Percentiles rank a stretch among this genome's conserved stretches.
phyloP scores from a whole-genome alignment of 1,140 invertebrate genomes.

The Leptestheria dahalacensis region DNA sequence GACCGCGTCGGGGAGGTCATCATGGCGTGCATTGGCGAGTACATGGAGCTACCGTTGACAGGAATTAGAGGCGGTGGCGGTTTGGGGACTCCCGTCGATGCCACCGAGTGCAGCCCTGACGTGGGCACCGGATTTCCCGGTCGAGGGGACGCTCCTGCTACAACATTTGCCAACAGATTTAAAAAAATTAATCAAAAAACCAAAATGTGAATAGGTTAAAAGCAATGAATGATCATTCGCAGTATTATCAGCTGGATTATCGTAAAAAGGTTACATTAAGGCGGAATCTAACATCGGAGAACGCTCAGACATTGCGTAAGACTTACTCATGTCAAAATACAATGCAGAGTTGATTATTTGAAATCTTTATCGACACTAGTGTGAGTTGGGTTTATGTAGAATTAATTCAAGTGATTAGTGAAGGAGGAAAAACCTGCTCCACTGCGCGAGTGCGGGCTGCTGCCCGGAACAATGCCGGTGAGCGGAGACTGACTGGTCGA shows the following conservation, averaged over 20 bases:
- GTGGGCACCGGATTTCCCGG: constrained; percentile 17
- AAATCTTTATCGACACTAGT: no score
- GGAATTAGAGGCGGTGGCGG: constrained; percentile 40
- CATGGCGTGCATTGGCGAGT: background rate
- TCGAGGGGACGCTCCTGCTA: constrained; percentile 16
- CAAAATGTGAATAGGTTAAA: no score
- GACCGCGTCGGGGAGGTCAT: no score
- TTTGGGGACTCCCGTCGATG: constrained; percentile 29
- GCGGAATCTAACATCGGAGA: no score
- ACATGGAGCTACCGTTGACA: constrained; percentile 24
- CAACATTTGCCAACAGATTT: no score
- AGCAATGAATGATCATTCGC: no score
- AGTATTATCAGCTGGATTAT: no score
- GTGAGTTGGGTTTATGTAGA: background rate
- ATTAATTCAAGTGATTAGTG: background rate
- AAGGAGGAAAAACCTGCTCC: background rate
- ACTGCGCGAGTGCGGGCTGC: constrained; percentile 8
- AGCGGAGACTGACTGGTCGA: constrained; percentile 14
- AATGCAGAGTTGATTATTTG: no score
- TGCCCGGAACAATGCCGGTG: constrained; percentile 10
- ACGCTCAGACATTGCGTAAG: no score
- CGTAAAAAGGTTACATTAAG: no score
- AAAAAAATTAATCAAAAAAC: no score
- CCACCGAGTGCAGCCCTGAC: background rate
- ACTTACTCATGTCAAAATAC: no score